Evolutionary conservation across 1,140 invertebrate genomes (phyloP), one percentile per base, ranked within the genome.

Genomic region (Coelopa frigida): DNA sequence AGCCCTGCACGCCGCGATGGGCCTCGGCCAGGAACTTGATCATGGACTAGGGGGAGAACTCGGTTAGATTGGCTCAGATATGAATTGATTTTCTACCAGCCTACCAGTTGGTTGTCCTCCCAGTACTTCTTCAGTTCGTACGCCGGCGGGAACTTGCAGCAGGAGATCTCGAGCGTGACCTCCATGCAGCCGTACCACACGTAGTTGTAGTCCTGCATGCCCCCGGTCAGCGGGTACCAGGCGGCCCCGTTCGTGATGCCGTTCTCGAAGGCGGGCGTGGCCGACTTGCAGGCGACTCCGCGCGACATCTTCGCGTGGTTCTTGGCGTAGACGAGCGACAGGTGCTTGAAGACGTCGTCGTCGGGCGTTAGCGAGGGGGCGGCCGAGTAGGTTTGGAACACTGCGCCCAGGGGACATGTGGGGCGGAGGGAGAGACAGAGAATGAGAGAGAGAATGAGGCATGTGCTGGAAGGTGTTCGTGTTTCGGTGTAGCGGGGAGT

Each of bases 131-230:
- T 81, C 17, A 99, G 72, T 59, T 94, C 83, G 43, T 81, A 77
- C 3, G 84, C 83, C 3, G 80, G 80, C 1, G 95, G 95, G 72
- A 87, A 97, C 74, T 98, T 99, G 72, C 89, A 94, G 72, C 96
- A 99, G 1, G 93, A 94, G 37, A 99, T 79, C 70, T 99, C 96
- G 27, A 99, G 72, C 1, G 96, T 99, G 14, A 98, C 83, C 75
- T 99, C 96, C 89, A 99, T 97, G 67, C 93, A 96, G 37, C 94
- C 95, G 59, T 92, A 93, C 82, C 89, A 90, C 11, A 98, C 79
- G 66, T 99, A 99, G 70, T 98, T 98, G 72, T 90, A 99, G 68
- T 99, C 96, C 75, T 98, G 94, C 89, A 93, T 92, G 6, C 75
- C 78, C 71, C 89, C 91, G 46, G 87, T 89, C 1, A 94, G 70